Conservation (phyloP, 2,113 vertebrate species). For the Pachypanchax playfairii region DNA sequence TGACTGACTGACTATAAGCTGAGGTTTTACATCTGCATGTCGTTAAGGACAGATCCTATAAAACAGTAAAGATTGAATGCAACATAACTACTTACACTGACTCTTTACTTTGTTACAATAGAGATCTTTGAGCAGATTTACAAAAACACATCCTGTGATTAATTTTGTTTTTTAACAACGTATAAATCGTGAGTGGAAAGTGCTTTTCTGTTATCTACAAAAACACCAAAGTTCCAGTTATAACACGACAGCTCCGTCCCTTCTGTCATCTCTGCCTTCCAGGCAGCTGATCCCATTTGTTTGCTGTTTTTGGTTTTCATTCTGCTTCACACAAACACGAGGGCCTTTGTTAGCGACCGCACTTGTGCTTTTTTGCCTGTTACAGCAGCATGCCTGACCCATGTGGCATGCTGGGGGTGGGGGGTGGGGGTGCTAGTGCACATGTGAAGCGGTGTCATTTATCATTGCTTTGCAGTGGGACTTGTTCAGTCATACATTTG, state of each 20-base stretch:
- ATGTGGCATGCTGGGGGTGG: conserved; percentile 1
- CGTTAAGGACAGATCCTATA: too few species aligned
- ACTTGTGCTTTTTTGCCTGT: conserved; percentile 37
- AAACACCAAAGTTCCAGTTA: background rate
- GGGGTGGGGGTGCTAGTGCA: conserved; percentile 17
- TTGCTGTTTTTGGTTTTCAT: conserved; percentile 18
- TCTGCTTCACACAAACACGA: background rate
- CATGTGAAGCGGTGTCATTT: conserved; percentile 34
- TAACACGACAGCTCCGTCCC: background rate
- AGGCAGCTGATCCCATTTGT: conserved; percentile 31
- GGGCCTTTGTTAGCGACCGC: conserved; percentile 25
- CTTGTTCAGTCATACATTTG: conserved; percentile 5
- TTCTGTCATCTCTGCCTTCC: conserved; percentile 16
- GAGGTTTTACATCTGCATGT: too few species aligned
- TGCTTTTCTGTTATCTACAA: background rate
- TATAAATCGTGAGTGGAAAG: background rate
- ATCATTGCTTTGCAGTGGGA: conserved; percentile 22
- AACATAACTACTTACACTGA: background rate
- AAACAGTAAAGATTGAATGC: background rate
- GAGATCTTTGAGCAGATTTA: background rate
- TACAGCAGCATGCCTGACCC: conserved; percentile 48
- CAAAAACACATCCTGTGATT: background rate
- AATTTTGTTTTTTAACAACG: background rate
- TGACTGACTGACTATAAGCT: background rate
- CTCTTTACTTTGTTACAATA: background rate